These are phyloP conservation scores for Balanococcus diminutus DNA, from an alignment of 2,888 invertebrate species.

Conservation along the genomic window DNA sequence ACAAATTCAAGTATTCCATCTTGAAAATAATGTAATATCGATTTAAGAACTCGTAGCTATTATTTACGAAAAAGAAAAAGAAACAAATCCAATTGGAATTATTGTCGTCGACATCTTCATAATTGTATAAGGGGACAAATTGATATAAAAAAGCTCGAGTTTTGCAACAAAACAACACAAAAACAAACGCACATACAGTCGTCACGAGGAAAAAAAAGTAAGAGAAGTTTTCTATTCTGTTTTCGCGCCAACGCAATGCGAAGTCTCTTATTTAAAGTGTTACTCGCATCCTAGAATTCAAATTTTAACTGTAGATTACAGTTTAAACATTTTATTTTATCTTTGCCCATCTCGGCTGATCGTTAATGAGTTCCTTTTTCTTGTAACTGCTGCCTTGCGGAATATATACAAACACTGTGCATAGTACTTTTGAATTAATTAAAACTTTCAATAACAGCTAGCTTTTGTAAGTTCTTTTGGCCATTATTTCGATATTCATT, in stretches of 20 bases:
- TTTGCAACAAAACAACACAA: background rate
- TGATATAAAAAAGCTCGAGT: background rate
- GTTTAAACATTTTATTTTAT: constrained; percentile 32
- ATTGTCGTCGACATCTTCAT: background rate
- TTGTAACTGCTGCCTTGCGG: constrained; percentile 25
- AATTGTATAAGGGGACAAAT: background rate
- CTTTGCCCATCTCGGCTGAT: constrained; percentile 15
- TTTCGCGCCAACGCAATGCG: background rate
- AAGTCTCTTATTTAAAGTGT: constrained; percentile 5
- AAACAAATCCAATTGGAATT: background rate
- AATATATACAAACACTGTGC: background rate
- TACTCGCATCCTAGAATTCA: background rate
- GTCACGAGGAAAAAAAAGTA: background rate
- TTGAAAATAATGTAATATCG: background rate
- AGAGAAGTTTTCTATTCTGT: background rate
- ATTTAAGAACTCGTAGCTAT: background rate
- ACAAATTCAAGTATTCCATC: background rate
- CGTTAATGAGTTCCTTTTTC: constrained; percentile 28
- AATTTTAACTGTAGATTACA: constrained; percentile 24
- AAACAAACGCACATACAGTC: too few species aligned
- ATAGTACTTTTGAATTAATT: constrained; percentile 1
- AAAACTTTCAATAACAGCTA: constrained; percentile 5
- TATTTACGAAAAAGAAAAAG: background rate
- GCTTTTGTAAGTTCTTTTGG: background rate
- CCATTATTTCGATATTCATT: constrained; percentile 1